Evolutionary conservation across 1,140 invertebrate genomes (phyloP).

Genomic region (Neodiprion virginianus): DNA sequence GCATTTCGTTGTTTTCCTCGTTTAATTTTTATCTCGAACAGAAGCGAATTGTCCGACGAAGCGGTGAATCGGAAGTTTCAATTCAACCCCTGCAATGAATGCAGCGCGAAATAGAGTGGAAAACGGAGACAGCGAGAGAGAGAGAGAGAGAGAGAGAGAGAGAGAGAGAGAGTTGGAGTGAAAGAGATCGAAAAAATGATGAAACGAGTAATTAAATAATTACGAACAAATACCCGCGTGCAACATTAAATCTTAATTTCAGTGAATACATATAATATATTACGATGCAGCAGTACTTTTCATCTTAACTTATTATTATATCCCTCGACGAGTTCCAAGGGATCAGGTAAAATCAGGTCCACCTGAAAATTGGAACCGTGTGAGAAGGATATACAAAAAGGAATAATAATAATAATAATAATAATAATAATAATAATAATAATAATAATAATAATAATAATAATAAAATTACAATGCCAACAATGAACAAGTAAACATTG

Average conservation of each 20-base stretch:
- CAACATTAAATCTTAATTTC: too few species aligned
- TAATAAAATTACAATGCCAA: neutral
- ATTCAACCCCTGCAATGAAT: neutral
- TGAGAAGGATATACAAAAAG: neutral
- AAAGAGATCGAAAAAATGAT: neutral
- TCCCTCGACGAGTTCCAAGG: slow-evolving; percentile 29
- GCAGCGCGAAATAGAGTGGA: neutral
- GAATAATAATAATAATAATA: too few species aligned
- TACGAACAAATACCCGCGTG: too few species aligned
- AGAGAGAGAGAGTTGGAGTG: neutral
- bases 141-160: neutral
- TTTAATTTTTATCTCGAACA: neutral
- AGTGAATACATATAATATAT: too few species aligned
- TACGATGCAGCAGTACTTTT: neutral
- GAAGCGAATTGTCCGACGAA: neutral
- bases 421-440: too few species aligned
- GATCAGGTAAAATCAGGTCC: slow-evolving; percentile 37
- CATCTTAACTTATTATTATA: slow-evolving; percentile 11
- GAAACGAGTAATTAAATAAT: neutral
- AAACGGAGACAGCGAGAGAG: neutral
- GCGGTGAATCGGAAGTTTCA: neutral
- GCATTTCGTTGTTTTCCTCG: neutral
- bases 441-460: neutral
- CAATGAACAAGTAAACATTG: too few species aligned
- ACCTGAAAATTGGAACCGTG: slow-evolving; percentile 35